Evolutionary conservation across 2,797 vertebrate species (phyloP).

Genomic region (Hylomyscus alleni): DNA sequence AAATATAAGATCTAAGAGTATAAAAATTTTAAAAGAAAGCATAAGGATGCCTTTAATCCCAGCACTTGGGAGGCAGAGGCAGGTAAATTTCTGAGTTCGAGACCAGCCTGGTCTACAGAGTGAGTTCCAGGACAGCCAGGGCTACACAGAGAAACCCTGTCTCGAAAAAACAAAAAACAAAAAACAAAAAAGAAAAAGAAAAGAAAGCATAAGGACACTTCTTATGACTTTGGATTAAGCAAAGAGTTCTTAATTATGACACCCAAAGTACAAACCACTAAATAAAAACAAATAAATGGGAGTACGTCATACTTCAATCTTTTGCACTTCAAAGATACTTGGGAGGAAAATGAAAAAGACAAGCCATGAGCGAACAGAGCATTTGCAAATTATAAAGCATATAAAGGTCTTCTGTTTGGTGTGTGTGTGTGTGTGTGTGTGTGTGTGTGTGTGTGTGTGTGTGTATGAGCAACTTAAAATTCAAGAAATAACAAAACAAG

Average conservation of each 20-base stretch:
- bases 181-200: too few species aligned
- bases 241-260: slow-evolving; percentile 50
- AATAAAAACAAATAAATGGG: slow-evolving; percentile 40
- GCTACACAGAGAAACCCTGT: too few species aligned
- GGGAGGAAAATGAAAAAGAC: slow-evolving; percentile 64
- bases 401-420: background rate
- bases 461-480: background rate
- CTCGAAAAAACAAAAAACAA: too few species aligned
- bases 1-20: slow-evolving; percentile 40
- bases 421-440: background rate
- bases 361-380: background rate
- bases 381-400: slow-evolving; percentile 42
- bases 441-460: background rate
- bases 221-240: slow-evolving; percentile 19
- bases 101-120: too few species aligned
- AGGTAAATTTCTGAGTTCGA: too few species aligned
- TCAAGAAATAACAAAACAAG: too few species aligned
- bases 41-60: too few species aligned
- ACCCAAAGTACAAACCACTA: slow-evolving; percentile 36
- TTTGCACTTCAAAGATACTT: slow-evolving; percentile 39
- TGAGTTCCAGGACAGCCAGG: too few species aligned
- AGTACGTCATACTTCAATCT: slow-evolving; percentile 21
- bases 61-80: too few species aligned
- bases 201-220: slow-evolving; percentile 32
- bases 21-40: slow-evolving; percentile 35